These are phyloP conservation scores for Lasioglossum malachurum DNA, from an alignment of 2,888 invertebrate species.

Conservation along the genomic window DNA sequence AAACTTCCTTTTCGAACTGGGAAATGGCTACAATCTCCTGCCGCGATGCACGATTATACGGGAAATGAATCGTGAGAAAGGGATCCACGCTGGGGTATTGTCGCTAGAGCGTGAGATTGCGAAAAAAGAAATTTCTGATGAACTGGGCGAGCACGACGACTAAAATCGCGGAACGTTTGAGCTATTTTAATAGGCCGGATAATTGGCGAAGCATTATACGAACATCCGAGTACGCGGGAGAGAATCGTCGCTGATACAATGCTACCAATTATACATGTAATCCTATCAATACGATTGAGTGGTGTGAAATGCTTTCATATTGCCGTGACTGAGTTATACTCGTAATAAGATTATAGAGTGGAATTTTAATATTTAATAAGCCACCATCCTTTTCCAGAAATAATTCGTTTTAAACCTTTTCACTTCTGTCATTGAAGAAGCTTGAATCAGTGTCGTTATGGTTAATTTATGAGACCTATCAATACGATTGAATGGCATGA, in stretches of 20 bases:
- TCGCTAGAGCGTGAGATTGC: neutral
- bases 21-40: constrained; percentile 30
- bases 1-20: constrained; percentile 26
- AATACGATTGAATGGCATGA: neutral
- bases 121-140: neutral
- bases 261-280: neutral
- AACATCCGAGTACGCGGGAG: neutral
- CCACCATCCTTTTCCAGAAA: neutral
- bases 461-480: constrained; percentile 1
- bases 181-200: neutral
- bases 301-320: neutral
- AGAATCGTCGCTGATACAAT: neutral
- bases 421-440: neutral
- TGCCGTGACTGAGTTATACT: neutral
- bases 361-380: neutral
- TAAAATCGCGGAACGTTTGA: neutral
- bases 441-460: neutral
- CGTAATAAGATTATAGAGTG: no score
- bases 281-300: neutral
- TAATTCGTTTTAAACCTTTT: neutral
- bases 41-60: neutral
- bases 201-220: neutral
- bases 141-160: neutral
- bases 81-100: neutral
- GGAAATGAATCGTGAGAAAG: constrained; percentile 5